Percentiles rank a stretch among this genome's conserved stretches.
These are phyloP conservation scores for Podocnemis expansa DNA, from an alignment of 2,113 vertebrate species.

Conservation along the genomic window DNA sequence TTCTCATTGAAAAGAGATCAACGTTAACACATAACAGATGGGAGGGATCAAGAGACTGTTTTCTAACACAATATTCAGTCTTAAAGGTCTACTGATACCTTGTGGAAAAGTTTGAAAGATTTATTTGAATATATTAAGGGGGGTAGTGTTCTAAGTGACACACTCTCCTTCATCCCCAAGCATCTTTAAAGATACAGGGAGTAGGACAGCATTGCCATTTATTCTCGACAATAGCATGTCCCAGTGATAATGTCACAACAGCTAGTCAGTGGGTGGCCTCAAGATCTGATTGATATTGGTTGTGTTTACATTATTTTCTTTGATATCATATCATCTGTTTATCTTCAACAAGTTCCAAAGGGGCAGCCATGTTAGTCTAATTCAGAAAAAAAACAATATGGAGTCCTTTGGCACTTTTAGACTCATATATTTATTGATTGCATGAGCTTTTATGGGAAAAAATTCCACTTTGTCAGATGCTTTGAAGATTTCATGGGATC, in stretches of 20 bases:
- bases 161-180: not conserved
- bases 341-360: too few relatives aligned
- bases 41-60: slow-evolving; percentile 56
- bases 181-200: not conserved
- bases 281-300: not conserved
- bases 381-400: too few relatives aligned
- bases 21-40: slow-evolving; percentile 64
- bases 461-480: too few relatives aligned
- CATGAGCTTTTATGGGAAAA: too few relatives aligned
- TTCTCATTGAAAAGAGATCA: slow-evolving; percentile 65
- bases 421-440: too few relatives aligned
- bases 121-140: not conserved
- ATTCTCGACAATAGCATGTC: not conserved
- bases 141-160: not conserved
- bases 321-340: not conserved
- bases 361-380: too few relatives aligned
- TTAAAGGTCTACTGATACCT: slow-evolving; percentile 47
- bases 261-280: not conserved
- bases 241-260: not conserved
- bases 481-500: too few relatives aligned
- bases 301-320: not conserved
- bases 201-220: not conserved
- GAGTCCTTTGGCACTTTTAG: too few relatives aligned
- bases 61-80: slow-evolving; percentile 34
- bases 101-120: slow-evolving; percentile 17